Percentiles rank a stretch among this genome's conserved stretches.
phyloP scores from a whole-genome alignment of 2,113 vertebrate genomes.

The Prolemur simus region DNA sequence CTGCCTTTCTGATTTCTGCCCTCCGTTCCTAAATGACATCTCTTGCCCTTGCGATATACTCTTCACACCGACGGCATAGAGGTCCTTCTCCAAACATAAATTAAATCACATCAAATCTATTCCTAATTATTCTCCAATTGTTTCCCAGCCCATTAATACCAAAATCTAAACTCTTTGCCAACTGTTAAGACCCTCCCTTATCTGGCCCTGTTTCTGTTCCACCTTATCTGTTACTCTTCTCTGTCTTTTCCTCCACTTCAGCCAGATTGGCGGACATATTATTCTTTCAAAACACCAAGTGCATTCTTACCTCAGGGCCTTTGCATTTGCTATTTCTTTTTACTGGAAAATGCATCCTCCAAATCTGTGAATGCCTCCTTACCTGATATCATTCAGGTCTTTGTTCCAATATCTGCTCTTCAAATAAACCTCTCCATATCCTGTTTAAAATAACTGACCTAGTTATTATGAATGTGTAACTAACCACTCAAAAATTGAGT shows the following conservation, averaged over 20 bases:
- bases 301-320: not conserved
- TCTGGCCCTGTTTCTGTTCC: not conserved
- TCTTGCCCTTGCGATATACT: not conserved
- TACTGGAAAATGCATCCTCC: not conserved
- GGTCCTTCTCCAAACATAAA: not conserved
- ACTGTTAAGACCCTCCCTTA: not conserved
- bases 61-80: not conserved
- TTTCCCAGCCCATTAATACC: not conserved
- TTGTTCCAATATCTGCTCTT: not conserved
- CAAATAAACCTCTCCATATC: not conserved
- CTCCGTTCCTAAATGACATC: not conserved
- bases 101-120: not conserved
- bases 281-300: not conserved
- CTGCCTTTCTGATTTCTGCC: not conserved
- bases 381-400: not conserved
- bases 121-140: not conserved
- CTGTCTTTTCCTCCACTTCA: not conserved
- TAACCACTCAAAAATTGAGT: not conserved
- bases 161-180: not conserved
- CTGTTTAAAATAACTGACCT: not conserved
- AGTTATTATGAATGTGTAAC: not conserved
- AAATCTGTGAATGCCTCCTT: not conserved
- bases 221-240: not conserved
- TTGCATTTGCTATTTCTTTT: not conserved
- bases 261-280: not conserved